phyloP scores from a whole-genome alignment of 2,113 vertebrate species.

The Myotis davidii region DNA sequence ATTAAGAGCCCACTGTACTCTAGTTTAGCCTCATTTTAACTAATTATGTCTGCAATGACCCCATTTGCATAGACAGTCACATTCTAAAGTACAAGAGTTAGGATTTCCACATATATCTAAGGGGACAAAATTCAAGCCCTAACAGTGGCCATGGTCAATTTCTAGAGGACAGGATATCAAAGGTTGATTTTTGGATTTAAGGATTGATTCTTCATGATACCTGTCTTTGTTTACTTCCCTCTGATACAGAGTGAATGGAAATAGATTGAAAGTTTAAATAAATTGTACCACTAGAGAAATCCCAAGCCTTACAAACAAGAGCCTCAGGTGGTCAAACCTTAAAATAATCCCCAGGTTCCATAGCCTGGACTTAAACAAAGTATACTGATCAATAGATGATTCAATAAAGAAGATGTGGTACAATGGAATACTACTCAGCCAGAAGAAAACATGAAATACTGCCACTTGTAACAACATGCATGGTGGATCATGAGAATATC shows the following conservation, averaged over 20 bases:
- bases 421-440: background rate
- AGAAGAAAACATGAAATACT: background rate
- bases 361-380: background rate
- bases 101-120: background rate
- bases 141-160: background rate
- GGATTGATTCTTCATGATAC: background rate
- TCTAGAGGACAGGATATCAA: background rate
- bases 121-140: background rate
- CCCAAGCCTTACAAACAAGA: background rate
- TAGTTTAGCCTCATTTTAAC: background rate
- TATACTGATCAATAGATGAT: background rate
- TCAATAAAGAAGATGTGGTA: background rate
- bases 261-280: constrained; percentile 3
- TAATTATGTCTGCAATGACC: background rate
- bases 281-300: background rate
- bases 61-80: background rate
- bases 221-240: background rate
- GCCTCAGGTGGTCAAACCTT: background rate
- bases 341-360: background rate
- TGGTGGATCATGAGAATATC: background rate
- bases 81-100: background rate
- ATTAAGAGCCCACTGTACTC: background rate
- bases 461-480: background rate
- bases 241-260: background rate
- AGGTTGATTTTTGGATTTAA: background rate